Evolutionary conservation across 2,113 vertebrate species (phyloP).

Genomic region (Callorhinus ursinus): DNA sequence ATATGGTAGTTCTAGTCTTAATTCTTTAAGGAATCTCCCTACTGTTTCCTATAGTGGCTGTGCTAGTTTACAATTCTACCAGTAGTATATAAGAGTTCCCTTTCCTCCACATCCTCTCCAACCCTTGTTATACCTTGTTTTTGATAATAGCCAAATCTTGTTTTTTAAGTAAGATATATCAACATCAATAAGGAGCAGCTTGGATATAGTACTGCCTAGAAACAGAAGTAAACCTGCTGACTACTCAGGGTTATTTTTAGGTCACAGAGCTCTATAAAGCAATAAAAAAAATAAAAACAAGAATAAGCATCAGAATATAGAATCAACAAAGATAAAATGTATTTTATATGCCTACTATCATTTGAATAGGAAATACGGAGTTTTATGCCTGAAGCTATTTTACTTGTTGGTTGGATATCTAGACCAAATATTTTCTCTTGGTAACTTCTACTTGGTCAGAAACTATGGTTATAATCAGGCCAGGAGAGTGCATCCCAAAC

Average conservation of each 20-base stretch:
- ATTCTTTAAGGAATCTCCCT: not conserved
- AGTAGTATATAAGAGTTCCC: not conserved
- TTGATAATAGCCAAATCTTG: not conserved
- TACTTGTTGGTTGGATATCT: not conserved
- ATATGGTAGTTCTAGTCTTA: not conserved
- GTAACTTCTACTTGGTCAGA: not conserved
- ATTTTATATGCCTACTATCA: not conserved
- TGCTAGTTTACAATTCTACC: not conserved
- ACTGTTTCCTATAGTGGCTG: not conserved
- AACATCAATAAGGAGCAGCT: not conserved
- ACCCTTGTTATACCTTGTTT: not conserved
- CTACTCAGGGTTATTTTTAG: not conserved
- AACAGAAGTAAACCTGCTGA: not conserved
- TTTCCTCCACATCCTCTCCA: not conserved
- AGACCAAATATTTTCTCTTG: not conserved
- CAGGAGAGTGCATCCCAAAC: not conserved
- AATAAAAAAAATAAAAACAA: conserved; percentile 34
- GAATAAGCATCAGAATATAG: not conserved
- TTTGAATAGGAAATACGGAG: not conserved
- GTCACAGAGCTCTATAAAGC: conserved; percentile 14
- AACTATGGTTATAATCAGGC: not conserved
- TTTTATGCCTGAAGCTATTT: not conserved
- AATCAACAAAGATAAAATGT: not conserved
- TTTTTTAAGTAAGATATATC: not conserved
- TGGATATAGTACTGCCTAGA: not conserved